Conservation (phyloP, 2,797 vertebrate species). For the Neosilurus hyrtlii region DNA sequence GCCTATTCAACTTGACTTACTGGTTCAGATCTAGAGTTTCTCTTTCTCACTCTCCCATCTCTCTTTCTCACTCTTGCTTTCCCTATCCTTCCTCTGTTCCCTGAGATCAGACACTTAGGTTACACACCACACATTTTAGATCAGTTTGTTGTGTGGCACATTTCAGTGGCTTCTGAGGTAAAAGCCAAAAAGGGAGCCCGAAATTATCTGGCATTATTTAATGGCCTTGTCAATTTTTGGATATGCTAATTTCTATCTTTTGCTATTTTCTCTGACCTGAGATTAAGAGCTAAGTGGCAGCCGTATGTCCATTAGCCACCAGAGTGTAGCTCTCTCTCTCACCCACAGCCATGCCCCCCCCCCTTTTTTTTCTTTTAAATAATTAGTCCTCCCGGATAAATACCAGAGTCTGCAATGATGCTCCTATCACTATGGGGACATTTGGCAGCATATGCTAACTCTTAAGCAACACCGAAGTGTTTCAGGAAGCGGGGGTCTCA, state of each 20-base stretch:
- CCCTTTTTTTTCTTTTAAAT: conserved; percentile 33
- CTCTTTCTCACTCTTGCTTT: conserved; percentile 46
- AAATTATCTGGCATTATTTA: conserved; percentile 57
- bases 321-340: conserved; percentile 51
- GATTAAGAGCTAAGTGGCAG: conserved; percentile 56
- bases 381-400: conserved; percentile 60
- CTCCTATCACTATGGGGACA: conserved; percentile 51
- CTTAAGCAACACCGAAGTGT: conserved; percentile 58
- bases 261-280: conserved; percentile 49
- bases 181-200: conserved; percentile 52
- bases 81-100: conserved; percentile 45
- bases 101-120: conserved; percentile 55
- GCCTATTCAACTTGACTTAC: conserved; percentile 58
- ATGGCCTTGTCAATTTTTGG: conserved; percentile 55
- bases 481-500: conserved; percentile 48
- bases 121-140: conserved; percentile 54
- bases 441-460: conserved; percentile 60
- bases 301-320: conserved; percentile 58
- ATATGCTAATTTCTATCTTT: conserved; percentile 50
- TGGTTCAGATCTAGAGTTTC: conserved; percentile 56
- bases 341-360: conserved; percentile 37
- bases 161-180: conserved; percentile 48
- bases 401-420: conserved; percentile 53
- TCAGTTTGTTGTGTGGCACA: conserved; percentile 53
- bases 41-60: conserved; percentile 47